Evolutionary conservation across 2,113 vertebrate genomes (phyloP).

Genomic region (Seriola aureovittata): DNA sequence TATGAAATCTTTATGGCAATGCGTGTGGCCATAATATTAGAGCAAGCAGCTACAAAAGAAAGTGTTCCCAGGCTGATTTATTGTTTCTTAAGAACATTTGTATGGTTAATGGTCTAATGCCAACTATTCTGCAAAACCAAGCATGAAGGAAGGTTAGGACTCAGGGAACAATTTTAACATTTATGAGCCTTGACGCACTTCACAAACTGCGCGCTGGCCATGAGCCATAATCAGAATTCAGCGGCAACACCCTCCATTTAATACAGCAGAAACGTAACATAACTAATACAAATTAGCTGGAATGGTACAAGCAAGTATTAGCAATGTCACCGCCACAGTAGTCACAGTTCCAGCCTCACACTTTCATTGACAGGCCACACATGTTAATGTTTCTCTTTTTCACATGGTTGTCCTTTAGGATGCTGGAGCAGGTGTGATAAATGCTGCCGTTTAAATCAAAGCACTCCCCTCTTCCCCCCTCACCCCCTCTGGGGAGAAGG

Average conservation of each 20-base stretch:
- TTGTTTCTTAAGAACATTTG: constrained; percentile 66
- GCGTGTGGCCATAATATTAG: constrained; percentile 59
- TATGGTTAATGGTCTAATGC: constrained; percentile 68
- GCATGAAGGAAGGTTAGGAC: constrained; percentile 70
- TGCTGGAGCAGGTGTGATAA: constrained; percentile 81
- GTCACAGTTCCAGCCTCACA: constrained; percentile 19
- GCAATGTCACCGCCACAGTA: constrained; percentile 4
- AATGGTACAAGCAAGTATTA: constrained; percentile 36
- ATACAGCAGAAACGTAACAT: constrained; percentile 25
- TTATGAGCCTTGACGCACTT: constrained; percentile 72
- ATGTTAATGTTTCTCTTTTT: constrained; percentile 52
- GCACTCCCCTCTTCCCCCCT: constrained; percentile 55
- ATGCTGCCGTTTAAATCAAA: constrained; percentile 83
- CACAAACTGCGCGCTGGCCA: constrained; percentile 38
- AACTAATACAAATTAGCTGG: constrained; percentile 55
- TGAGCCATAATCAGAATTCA: constrained; percentile 62
- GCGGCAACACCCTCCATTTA: constrained; percentile 45
- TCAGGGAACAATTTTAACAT: constrained; percentile 65
- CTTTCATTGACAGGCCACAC: constrained; percentile 56
- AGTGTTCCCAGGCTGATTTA: constrained; percentile 63
- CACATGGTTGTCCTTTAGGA: constrained; percentile 65
- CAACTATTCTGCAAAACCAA: constrained; percentile 63
- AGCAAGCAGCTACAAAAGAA: constrained; percentile 45
- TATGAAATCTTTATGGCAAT: constrained; percentile 59
- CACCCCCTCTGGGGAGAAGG: constrained; percentile 74